Evolutionary conservation across 2,888 invertebrate species (phyloP), one percentile per base, ranked within the genome.

Genomic region (Metellina segmentata): DNA sequence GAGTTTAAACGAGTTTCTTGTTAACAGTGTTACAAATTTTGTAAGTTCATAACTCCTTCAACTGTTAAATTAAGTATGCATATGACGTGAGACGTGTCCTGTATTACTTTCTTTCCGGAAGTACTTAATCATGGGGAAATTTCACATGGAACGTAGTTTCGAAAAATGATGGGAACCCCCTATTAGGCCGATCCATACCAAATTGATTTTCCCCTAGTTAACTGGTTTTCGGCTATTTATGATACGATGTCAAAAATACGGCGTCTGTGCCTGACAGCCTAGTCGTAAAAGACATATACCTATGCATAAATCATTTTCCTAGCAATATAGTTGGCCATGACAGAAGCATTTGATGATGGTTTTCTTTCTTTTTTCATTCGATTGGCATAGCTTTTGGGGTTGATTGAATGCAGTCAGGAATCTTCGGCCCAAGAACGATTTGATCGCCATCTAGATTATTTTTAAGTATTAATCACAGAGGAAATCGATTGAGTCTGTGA

Each of bases 221-320:
- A 91, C 87, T 91, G 83, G 83, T 83, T 83, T 87, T 87, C 71
- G 82, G 69, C 77, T 75, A 91, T 91, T 91, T 91, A 91, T 87
- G 91, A 86, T 82, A 53, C 20, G 20, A 83, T 82, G 83, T 91
- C 87, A 87, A 87, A 87, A 83, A 77, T 83, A 61, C 69, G 87
- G 78, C 83, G 81, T 77, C 87, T 91, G 91, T 69, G 53, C 79
- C 53, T 91, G 91, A 82, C 82, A 77, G 81, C 49, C 82, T 53
- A 52, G 91, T 82, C 91, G 85, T 91, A 91, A 91, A 87, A 86
- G 86, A 91, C 81, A 81, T 81, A 90, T 90, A 90, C 72, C 81
- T 86, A 53, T 82, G 91, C 86, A 91, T 91, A 91, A 91, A 91
- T 91, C 91, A 91, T 87, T 81, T 69, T 13, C n/a, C 77, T 78